Percentiles rank a stretch among this genome's conserved stretches.
Evolutionary conservation across 64 coral and sea anemone genomes (phyloP).

Genomic region (Montipora sp.): DNA sequence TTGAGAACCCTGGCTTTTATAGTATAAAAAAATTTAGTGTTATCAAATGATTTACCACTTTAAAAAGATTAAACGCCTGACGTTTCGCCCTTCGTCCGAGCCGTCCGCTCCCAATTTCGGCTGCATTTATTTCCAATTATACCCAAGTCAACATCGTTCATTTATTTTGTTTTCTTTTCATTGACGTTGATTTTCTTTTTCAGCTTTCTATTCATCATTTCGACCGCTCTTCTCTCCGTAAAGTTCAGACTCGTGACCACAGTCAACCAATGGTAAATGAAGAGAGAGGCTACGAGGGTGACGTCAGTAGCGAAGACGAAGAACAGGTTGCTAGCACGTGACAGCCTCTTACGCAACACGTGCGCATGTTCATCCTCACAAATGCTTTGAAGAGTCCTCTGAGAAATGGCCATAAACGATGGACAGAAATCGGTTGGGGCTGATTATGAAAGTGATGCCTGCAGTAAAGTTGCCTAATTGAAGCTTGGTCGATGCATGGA

Average conservation of each 20-base stretch:
- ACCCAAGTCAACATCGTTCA: neutral
- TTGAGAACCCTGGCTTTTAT: too few species aligned
- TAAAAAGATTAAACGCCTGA: too few species aligned
- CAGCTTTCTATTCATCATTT: constrained; percentile 66
- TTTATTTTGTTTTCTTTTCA: neutral
- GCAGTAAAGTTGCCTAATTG: too few species aligned
- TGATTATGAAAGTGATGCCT: neutral
- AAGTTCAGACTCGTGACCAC: constrained; percentile 47
- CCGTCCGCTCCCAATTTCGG: too few species aligned
- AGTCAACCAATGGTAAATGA: neutral
- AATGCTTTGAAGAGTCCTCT: neutral
- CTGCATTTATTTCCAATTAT: too few species aligned
- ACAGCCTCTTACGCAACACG: neutral
- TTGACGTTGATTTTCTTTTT: neutral
- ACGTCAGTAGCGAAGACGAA: constrained; percentile 19
- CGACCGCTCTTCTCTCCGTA: constrained; percentile 46
- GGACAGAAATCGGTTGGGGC: neutral
- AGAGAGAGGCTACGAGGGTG: neutral
- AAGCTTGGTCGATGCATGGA: too few species aligned
- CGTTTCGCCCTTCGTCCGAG: too few species aligned
- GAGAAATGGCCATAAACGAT: neutral
- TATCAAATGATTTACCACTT: too few species aligned
- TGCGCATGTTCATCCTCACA: neutral
- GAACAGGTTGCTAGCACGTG: neutral
- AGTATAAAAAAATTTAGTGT: too few species aligned